Evolutionary conservation across 2,888 invertebrate species (phyloP), one percentile per base, ranked within the genome.

Genomic region (Erebia aethiops): DNA sequence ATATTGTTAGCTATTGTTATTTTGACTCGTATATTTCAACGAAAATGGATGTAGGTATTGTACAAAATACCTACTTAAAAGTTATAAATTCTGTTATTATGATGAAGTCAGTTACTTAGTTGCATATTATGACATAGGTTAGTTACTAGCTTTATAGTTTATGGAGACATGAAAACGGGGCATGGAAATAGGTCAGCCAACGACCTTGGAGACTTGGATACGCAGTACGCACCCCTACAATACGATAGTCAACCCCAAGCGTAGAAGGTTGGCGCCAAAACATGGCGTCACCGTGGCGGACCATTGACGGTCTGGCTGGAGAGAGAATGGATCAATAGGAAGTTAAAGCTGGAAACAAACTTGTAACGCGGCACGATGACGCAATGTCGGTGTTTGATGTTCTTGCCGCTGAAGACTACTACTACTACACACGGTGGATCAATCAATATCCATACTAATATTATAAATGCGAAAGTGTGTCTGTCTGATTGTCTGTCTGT

Each of bases 201-300:
- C 81, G 81, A 84, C 82, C 84, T 85, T 79, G 56, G 46, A 43
- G 21, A 13, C 56, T 84, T 79, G 56, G 46, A 43, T 43, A 66
- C 56, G 66, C 66, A 66, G 21, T 43, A 66, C 56, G 66, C 66
- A 66, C 21, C 52, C 56, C 46, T 56, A 56, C 52, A 26, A 60
- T 41, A 64, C 64, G 54, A 52, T 66, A 56, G 83, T 83, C 80
- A 84, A 85, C 87, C 88, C 84, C 76, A 73, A 77, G 43, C 77
- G 77, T 76, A 85, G 87, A 88, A 80, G 76, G 79, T 86, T 87
- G 91, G 91, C 91, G 91, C 91, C 91, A 87, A 87, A 86, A 82
- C 76, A 9, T 75, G 86, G 87, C 90, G 91, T 71, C 91, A 81
- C 71, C 70, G 80, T 85, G 91, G 87, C 90, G 91, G 80, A 82